Percentiles rank a stretch among this genome's conserved stretches.
phyloP scores from a whole-genome alignment of 2,113 vertebrate genomes.

The Butastur rufipennis region DNA sequence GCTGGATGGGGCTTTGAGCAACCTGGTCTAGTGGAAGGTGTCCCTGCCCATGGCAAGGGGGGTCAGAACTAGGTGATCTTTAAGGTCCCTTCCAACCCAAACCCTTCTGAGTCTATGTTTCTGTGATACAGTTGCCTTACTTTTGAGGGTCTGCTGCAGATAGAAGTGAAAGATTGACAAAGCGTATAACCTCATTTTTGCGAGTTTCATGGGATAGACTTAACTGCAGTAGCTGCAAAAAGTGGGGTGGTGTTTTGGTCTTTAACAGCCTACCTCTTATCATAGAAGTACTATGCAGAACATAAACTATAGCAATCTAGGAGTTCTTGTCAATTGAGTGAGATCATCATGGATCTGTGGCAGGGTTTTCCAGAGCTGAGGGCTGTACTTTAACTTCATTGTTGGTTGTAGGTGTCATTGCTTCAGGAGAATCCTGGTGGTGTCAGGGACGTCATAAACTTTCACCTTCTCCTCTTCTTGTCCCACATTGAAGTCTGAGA shows the following conservation, averaged over 20 bases:
- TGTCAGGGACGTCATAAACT: not conserved
- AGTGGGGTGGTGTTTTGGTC: not conserved
- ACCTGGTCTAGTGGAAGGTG: too few species aligned
- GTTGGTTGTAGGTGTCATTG: not conserved
- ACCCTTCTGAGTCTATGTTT: not conserved
- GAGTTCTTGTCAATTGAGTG: not conserved
- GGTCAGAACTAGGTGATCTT: too few species aligned
- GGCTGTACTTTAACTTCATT: not conserved
- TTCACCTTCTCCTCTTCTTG: not conserved
- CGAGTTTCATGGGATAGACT: not conserved
- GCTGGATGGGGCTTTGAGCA: too few species aligned
- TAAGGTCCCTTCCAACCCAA: not conserved
- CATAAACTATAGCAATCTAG: not conserved
- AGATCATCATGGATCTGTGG: not conserved
- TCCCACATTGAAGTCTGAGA: fast-evolving
- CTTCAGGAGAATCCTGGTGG: not conserved
- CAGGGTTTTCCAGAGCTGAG: not conserved
- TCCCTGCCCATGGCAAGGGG: too few species aligned
- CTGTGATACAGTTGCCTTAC: not conserved
- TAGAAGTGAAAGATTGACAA: not conserved
- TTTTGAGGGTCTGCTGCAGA: not conserved
- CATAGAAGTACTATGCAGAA: not conserved
- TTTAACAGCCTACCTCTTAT: not conserved
- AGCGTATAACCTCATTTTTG: not conserved
- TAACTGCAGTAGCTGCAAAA: not conserved